Evolutionary conservation across 2,113 vertebrate species (phyloP), one percentile per base, ranked within the genome.

Genomic region (Pituophis catenifer): DNA sequence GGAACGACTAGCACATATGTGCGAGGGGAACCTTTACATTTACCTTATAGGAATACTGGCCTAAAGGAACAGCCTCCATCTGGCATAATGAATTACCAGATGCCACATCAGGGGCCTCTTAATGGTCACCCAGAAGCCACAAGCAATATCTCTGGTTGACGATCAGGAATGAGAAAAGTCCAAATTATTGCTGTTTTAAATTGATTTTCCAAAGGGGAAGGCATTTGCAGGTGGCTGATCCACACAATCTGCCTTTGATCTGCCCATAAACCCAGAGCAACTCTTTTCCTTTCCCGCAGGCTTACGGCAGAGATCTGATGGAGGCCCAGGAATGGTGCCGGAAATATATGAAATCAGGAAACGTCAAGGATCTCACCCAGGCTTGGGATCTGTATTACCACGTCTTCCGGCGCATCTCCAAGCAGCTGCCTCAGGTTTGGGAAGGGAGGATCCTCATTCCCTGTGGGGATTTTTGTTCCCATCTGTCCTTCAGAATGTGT

Each of bases 311-410:
- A 95, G 99, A 99, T 95, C 96, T 99, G 89, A 99, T 99, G 99
- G 99, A 99, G 97, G 99, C 99, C 59, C 99, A 99, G 86, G 99
- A 99, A 88, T 99, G 99, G 99, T 99, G 99, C 96, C 97, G 99
- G 95, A 99, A 99, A 95, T 99, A 99, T 96, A 99, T 99, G 99
- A 99, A 99, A 57, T 99, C 99, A 0, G 99, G 99, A 70, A 99
- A 99, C 0, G 99, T 99, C 70, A 99, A 99, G 96, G 99, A 99
- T 96, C 97, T 99, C 92, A 99, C 99, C 0, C 99, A 99, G 95
- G 99, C 99, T 90, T 99, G 99, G 99, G 99, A 99, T 94, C 99
- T 99, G 89, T 99, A 99, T 95, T 99, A 99, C 89, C 99, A 99
- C 0, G 99, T 99, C 48, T 99, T 99, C 98, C 97, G 99, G 90